These are phyloP conservation scores for Pteropus rufus DNA, from an alignment of 2,797 vertebrate genomes.

Conservation along the genomic window DNA sequence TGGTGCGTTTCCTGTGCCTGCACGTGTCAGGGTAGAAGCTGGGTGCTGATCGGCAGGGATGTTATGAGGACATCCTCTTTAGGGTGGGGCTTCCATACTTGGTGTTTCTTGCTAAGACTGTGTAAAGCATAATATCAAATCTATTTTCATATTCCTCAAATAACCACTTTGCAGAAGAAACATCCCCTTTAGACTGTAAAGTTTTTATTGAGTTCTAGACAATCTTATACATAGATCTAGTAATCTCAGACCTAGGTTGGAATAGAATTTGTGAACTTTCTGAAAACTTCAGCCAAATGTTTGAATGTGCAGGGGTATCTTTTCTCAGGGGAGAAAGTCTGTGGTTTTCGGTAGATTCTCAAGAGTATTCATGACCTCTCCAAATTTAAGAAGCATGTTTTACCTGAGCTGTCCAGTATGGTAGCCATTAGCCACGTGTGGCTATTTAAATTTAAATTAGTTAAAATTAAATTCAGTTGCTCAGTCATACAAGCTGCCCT, in stretches of 20 bases:
- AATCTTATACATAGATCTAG: background rate
- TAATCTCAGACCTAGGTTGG: background rate
- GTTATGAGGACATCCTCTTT: background rate
- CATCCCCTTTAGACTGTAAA: background rate
- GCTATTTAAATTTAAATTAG: background rate
- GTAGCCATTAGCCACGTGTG: background rate
- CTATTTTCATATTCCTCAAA: background rate
- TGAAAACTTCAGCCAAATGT: background rate
- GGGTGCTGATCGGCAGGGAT: background rate
- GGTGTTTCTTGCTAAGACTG: background rate
- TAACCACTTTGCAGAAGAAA: too few relatives aligned
- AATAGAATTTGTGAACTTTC: background rate
- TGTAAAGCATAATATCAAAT: background rate
- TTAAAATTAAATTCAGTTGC: background rate
- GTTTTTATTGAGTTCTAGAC: constrained; percentile 3
- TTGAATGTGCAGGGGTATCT: background rate
- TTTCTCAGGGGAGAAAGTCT: background rate
- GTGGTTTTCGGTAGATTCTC: background rate
- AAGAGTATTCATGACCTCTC: background rate
- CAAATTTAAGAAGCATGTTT: background rate
- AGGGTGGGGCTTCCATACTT: background rate
- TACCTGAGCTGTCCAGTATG: background rate
- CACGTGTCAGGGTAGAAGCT: background rate
- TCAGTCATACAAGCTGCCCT: background rate
- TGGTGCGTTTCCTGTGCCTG: background rate